Conservation (phyloP, 2,797 vertebrate genomes). For the Coccyzus lansbergi region DNA sequence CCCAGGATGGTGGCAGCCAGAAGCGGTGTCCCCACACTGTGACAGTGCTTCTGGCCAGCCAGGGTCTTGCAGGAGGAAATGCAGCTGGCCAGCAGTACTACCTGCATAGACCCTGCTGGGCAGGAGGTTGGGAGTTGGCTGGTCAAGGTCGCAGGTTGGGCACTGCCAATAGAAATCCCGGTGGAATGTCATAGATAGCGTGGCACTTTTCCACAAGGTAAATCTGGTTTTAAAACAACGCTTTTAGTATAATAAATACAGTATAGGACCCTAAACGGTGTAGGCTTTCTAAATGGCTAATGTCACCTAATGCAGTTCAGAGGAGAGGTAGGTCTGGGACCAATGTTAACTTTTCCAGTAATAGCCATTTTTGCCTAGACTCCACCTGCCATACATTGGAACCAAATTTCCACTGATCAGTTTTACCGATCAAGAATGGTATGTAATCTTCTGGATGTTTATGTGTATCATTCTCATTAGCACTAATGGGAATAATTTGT, state of each 20-base stretch:
- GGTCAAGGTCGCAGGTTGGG: background rate
- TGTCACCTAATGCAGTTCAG: background rate
- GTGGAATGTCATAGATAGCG: fast-evolving
- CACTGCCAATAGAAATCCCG: background rate
- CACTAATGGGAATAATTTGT: slow-evolving; percentile 68
- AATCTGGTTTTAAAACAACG: background rate
- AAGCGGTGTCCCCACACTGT: fast-evolving
- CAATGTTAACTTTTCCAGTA: slow-evolving; percentile 60
- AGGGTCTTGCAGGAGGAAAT: background rate
- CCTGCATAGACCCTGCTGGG: background rate
- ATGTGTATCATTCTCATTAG: slow-evolving; percentile 69
- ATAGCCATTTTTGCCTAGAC: slow-evolving; percentile 69
- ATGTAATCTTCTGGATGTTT: slow-evolving; percentile 71
- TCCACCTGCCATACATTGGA: slow-evolving; percentile 65
- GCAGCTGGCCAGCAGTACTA: background rate
- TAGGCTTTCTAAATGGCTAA: background rate
- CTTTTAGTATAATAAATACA: background rate
- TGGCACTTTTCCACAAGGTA: background rate
- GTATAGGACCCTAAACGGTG: background rate
- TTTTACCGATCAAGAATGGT: slow-evolving; percentile 71
- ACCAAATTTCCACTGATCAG: slow-evolving; percentile 68
- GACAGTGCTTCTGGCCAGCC: background rate
- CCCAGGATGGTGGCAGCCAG: background rate
- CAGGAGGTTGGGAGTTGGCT: fast-evolving
- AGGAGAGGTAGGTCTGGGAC: slow-evolving; percentile 17